Evolutionary conservation across 2,797 vertebrate species (phyloP), one percentile per base, ranked within the genome.

Genomic region (Chelonia mydas): DNA sequence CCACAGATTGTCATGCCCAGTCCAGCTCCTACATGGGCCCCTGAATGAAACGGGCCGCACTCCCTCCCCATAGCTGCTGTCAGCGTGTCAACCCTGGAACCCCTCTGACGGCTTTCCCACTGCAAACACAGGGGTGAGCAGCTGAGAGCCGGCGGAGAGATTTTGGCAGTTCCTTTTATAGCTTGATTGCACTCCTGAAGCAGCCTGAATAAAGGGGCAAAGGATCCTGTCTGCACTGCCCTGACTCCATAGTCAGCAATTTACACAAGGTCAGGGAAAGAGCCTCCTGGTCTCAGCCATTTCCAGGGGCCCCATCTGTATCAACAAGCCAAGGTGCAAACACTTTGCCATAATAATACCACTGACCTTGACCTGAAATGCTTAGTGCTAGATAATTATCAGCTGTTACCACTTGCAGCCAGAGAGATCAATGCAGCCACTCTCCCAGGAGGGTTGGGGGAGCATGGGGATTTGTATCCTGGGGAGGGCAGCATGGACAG

Each of bases 301-400:
- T 85, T 86, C 45, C 47, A n/a, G 47, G 12, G 27, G 11, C 61
- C 57, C 53, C 19, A 11, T 68, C 88, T 84, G 28, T 31, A 76
- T 59, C 65, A 77, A 91, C 49, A 87, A 82, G n/a, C 51, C 50
- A 82, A 78, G 33, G n/a, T 76, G 45, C 25, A 45, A 81, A 86
- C 15, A 41, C 65, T 81, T 57, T 57, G 79, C 49, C 68, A 91
- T 77, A 87, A 87, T 77, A 59, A 86, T 74, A 86, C 81, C 23
- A 19, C 90, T 77, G 86, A 91, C 84, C 84, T 91, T 87, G 84
- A 53, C 90, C 90, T 31, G 7, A 87, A 91, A 83, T 65, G 47
- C 83, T 86, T 57, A 81, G 41, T 86, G 59, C 33, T 82, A 81
- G 84, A 76, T 81, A 27, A 53, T 47, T 65, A 87, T 83, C 79